Base-by-base conservation (phyloP, 2,888 invertebrate genomes). In the Patella depressa region DNA sequence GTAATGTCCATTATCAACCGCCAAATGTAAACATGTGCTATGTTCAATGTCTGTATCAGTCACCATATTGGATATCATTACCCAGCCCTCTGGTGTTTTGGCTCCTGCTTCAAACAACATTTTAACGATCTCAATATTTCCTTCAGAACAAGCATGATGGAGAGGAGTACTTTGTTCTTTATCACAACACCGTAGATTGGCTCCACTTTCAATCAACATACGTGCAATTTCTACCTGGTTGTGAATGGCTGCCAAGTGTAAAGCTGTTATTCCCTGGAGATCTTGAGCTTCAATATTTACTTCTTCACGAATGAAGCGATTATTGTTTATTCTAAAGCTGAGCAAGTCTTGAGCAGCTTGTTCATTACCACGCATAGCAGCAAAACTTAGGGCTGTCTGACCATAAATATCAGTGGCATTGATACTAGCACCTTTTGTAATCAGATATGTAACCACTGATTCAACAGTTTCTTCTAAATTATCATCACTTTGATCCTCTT, bases 1-100 rank as follows among this genome's bases (percentile, higher is more conserved):
- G 0, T 94, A 94, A 88, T 95, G 95, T 9, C 96, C 96, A 85
- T 97, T 96, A 88, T 96, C 96, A 0, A 97, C 96, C 7, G 97
- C 96, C 84, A 97, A 92, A 92, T 97, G 97, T 53, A 98, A 91
- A 2, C 97, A 95, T 0, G 97, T 96, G 75, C 95, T 94, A 86
- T 94, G 95, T 86, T 96, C 96, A 0, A 96, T 96, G 34, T 96
- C 96, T 85, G 95, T 94, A 77, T 94, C 94, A 79, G 96, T 92
- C 34, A 97, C 93, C 81, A 97, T 92, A 81, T 87, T 85, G 29
- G 85, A 84, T 29, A 89, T 85, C 14, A 85, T 87, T 53, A 89
- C 59, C 95, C 94, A 89, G 95, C 96, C 88, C 77, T 87, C 89
- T 9, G 80, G 80, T 55, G 79, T 78, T 71, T 84, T 81, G 34